A percentile compares a stretch with the other conserved stretches of the same genome.
Evolutionary conservation across 2,888 invertebrate genomes (phyloP).

Genomic region (Chorisops tibialis): DNA sequence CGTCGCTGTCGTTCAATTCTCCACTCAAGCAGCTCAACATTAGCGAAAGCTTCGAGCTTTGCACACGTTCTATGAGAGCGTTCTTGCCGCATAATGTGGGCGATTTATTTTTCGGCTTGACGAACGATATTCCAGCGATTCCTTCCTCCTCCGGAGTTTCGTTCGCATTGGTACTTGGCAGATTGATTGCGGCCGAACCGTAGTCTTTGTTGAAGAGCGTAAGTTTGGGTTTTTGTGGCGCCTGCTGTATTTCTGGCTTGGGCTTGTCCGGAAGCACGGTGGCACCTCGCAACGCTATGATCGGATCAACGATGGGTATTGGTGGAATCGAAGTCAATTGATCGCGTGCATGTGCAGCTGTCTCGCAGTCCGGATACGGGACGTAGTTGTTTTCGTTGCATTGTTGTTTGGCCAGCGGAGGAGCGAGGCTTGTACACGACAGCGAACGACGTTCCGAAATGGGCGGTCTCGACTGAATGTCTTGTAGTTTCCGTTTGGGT

Average conservation of each 20-base stretch:
- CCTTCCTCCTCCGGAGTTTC: conserved; percentile 36
- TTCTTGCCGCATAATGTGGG: conserved; percentile 37
- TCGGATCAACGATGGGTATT: conserved; percentile 6
- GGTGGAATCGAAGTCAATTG: conserved; percentile 25
- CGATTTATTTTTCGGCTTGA: conserved; percentile 46
- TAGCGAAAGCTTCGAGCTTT: conserved; percentile 47
- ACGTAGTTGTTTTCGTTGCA: conserved; percentile 23
- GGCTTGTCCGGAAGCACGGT: background rate
- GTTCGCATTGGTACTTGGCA: conserved; percentile 15
- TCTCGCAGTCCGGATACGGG: background rate
- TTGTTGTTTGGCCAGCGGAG: conserved; percentile 26
- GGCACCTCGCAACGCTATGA: background rate
- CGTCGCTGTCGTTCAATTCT: conserved; percentile 44
- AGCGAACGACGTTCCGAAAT: background rate
- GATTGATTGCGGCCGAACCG: conserved; percentile 22
- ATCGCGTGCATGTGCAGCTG: conserved; percentile 9
- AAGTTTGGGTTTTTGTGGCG: conserved; percentile 41
- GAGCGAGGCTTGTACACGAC: background rate
- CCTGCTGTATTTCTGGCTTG: background rate
- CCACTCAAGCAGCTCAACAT: conserved; percentile 49
- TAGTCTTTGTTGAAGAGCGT: conserved; percentile 47
- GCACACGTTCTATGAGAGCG: conserved; percentile 43
- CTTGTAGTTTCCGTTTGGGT: conserved; percentile 33
- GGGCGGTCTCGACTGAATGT: conserved; percentile 3
- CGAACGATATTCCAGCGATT: conserved; percentile 46